phyloP scores from a whole-genome alignment of 2,797 vertebrate species.

The Semotilus atromaculatus region DNA sequence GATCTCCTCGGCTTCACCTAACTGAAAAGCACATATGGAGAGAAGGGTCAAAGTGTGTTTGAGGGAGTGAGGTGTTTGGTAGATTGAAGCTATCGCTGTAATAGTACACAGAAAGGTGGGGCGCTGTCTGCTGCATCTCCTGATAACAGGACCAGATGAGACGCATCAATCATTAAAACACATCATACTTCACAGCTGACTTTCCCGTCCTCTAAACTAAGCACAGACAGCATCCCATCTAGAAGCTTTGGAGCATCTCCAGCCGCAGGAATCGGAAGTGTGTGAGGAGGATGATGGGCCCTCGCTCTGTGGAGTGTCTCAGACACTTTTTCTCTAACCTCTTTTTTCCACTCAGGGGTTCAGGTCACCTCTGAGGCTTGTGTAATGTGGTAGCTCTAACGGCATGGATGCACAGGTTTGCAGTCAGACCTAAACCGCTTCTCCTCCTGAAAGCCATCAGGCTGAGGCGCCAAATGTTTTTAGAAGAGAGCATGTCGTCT shows the following conservation, averaged over 20 bases:
- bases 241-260: slow-evolving; percentile 25
- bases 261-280: slow-evolving; percentile 18
- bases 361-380: slow-evolving; percentile 25
- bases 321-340: slow-evolving; percentile 20
- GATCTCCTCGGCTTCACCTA: slow-evolving; percentile 15
- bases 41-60: slow-evolving; percentile 23
- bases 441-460: slow-evolving; percentile 48
- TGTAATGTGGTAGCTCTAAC: slow-evolving; percentile 28
- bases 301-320: slow-evolving; percentile 35
- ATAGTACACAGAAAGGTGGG: slow-evolving; percentile 55
- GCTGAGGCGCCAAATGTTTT: slow-evolving; percentile 56
- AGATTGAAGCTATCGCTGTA: slow-evolving; percentile 58
- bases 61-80: slow-evolving; percentile 11
- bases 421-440: slow-evolving; percentile 7
- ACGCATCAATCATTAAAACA: slow-evolving; percentile 35
- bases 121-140: slow-evolving; percentile 42
- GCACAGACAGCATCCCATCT: slow-evolving; percentile 41
- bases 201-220: slow-evolving; percentile 22
- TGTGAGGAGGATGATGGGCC: slow-evolving; percentile 35
- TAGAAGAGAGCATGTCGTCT: slow-evolving; percentile 52
- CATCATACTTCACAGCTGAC: slow-evolving; percentile 35
- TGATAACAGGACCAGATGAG: slow-evolving; percentile 37
- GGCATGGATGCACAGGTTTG: slow-evolving; percentile 19
- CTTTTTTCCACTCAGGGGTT: slow-evolving; percentile 24
- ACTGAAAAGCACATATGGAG: slow-evolving; percentile 47